Base-by-base conservation (phyloP, 1,140 invertebrate genomes). In the Tetraneura akinire region DNA sequence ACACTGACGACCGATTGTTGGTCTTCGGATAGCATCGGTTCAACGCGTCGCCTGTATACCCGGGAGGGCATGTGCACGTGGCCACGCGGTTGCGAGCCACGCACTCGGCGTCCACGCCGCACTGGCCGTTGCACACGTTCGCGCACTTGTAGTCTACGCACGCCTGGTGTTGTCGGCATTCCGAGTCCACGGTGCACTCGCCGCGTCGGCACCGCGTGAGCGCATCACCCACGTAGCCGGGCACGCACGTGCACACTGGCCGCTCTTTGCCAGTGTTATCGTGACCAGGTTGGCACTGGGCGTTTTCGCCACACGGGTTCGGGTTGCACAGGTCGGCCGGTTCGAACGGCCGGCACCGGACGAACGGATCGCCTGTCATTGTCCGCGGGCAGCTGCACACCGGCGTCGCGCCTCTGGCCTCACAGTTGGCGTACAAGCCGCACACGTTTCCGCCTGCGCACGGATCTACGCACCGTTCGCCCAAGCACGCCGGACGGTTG, bases 301-400 rank as follows among this genome's bases (percentile, higher is more conserved):
- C 93, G 84, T 95, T 93, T 1, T 84, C 86, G 2, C 94, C 94
- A 83, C 94, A 96, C 21, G 94, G 93, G 86, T 94, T 94, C 0
- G 93, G 93, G 66, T 90, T 89, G 83, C 93, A 95, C 0, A 95
- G 87, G 84, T 95, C 93, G 83, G 88, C 93, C 92, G 91, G 90
- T 85, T 91, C 91, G 83, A 94, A 95, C 71, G 91, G 92, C 82
- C 93, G 89, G 85, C 94, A 95, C 82, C 89, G 88, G 1, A 91
- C 87, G 85, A 95, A 96, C 18, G 94, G 93, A 89, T 95, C 91
- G 4, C 94, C 94, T 29, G 93, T 95, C 91, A 92, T 94, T 84
- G 94, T 92, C 83, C 88, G 91, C 4, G 94, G 94, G 85, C 94
- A 96, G 57, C 91, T 93, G 86, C 94, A 95, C 42, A 95, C 90